phyloP scores from a whole-genome alignment of 92 coral and sea anemone genomes.

The Zoanthus solanderi region DNA sequence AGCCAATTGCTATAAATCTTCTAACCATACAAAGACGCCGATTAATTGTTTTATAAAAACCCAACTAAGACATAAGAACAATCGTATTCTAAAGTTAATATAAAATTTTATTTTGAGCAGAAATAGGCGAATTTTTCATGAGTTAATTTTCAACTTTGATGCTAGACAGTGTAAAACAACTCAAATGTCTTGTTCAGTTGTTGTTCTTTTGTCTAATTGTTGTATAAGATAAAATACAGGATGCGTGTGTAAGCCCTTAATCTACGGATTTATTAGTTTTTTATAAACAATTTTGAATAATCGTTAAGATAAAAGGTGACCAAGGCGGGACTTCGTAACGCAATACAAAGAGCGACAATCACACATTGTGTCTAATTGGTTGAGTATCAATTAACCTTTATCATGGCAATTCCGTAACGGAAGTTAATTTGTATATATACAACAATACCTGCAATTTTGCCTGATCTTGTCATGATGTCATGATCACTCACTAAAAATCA shows the following conservation, averaged over 20 bases:
- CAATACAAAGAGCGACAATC: not conserved
- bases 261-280: not conserved
- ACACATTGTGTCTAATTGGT: constrained; percentile 3
- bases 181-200: no score
- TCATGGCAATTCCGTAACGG: constrained; percentile 4
- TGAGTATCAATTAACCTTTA: not conserved
- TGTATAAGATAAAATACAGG: not conserved
- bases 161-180: no score
- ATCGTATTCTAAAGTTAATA: no score
- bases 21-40: no score
- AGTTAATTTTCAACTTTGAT: no score
- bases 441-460: not conserved
- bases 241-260: not conserved
- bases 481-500: not conserved
- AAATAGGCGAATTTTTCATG: no score
- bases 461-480: not conserved
- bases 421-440: not conserved
- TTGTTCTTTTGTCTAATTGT: not conserved
- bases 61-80: no score
- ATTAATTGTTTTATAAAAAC: no score
- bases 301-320: constrained; percentile 1
- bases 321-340: not conserved
- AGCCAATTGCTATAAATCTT: no score
- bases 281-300: not conserved
- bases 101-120: no score